Evolutionary conservation across 2,113 vertebrate species (phyloP), one percentile per base, ranked within the genome.

Genomic region (Pavo muticus): DNA sequence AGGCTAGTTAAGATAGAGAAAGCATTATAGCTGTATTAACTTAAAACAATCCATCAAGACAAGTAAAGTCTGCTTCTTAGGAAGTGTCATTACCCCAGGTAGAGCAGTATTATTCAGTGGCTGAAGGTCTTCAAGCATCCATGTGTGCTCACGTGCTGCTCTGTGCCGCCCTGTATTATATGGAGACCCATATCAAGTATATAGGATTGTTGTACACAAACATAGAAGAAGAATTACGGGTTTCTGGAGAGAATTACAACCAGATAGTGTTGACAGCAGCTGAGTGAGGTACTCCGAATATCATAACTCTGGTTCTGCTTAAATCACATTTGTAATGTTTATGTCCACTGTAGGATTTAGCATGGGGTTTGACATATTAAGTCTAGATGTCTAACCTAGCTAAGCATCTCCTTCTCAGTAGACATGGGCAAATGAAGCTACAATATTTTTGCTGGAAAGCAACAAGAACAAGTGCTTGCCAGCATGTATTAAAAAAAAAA

Each of bases 151-250:
- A 78, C 29, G 7, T 69, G 44, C 24, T 57, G 1, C 48, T 59
- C 6, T 47, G 32, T 32, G 37, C 3, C 56, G 5, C n/a, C 8
- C 2, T 12, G 10, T 54, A 19, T 7, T 17, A 64, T 11, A 29
- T 9, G 0, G 0, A n/a, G 10, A n/a, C 37, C 11, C 39, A n/a
- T 39, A 63, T 44, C 27, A 81, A 72, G 30, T 52, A 48, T 19
- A 52, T 10, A 63, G 35, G 44, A 12, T 10, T 69, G 19, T 44
- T 52, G 32, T 73, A 23, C 25, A 11, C n/a, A 63, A 7, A 35
- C 13, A 69, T 12, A 40, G 11, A 52, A 29, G 19, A 6, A 57
- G 14, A 74, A 79, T 24, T 69, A 32, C 7, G 9, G 29, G 42
- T 52, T 73, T 84, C 24, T 73, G 35, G 60, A 87, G 32, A 56